These are phyloP conservation scores for Psittacus erithacus DNA, from an alignment of 2,113 vertebrate genomes.

Conservation along the genomic window DNA sequence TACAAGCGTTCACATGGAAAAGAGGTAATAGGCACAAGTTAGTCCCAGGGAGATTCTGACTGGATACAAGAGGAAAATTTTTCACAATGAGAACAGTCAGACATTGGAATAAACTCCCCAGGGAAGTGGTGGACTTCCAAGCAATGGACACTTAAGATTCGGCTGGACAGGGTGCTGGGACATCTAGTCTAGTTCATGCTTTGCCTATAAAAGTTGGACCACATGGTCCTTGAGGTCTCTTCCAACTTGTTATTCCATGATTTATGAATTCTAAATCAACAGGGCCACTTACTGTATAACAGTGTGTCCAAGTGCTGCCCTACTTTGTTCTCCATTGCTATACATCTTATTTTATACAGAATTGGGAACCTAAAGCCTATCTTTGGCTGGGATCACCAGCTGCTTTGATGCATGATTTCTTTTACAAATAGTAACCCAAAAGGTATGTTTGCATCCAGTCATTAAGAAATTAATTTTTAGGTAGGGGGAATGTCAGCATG, in stretches of 20 bases:
- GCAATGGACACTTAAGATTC: neutral
- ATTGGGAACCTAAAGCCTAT: neutral
- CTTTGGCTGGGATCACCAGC: neutral
- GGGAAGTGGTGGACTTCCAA: neutral
- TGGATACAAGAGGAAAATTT: neutral
- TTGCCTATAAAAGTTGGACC: neutral
- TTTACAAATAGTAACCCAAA: neutral
- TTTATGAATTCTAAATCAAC: neutral
- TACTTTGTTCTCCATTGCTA: neutral
- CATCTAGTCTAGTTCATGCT: neutral
- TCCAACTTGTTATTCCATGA: neutral
- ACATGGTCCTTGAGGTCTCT: neutral
- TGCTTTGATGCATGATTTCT: neutral
- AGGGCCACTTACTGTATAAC: neutral
- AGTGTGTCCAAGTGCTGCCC: neutral
- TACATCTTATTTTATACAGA: neutral
- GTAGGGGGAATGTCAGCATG: neutral
- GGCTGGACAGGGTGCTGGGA: neutral
- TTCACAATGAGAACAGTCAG: neutral
- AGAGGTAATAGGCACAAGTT: neutral
- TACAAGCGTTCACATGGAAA: neutral
- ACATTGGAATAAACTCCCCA: neutral
- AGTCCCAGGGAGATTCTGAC: neutral
- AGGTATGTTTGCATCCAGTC: neutral
- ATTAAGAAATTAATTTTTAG: neutral